Percentiles rank a stretch among this genome's conserved stretches.
Evolutionary conservation across 2,113 vertebrate genomes (phyloP).

Genomic region (human): GRCh38 chr5:66558001-66558500

Average conservation of each 20-base stretch:
- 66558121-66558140: neutral
- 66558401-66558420: slow-evolving; percentile 22
- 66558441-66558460: neutral
- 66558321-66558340: slow-evolving; percentile 33
- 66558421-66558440: neutral
- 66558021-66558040: neutral
- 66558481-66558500: neutral
- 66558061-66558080: neutral
- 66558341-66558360: slow-evolving; percentile 27
- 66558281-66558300: slow-evolving; percentile 67
- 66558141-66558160: slow-evolving; percentile 14
- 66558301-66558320: slow-evolving; percentile 11
- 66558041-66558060: neutral
- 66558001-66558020: neutral
- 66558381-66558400: neutral
- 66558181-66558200: neutral
- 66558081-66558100: neutral
- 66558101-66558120: neutral
- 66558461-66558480: neutral
- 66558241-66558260: slow-evolving; percentile 67
- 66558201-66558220: slow-evolving; percentile 47
- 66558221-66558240: slow-evolving; percentile 47
- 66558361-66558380: slow-evolving; percentile 49
- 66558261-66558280: slow-evolving; percentile 64
- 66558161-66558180: neutral